Evolutionary conservation across 2,797 vertebrate species (phyloP).

Genomic region (Chrysocyon brachyurus): DNA sequence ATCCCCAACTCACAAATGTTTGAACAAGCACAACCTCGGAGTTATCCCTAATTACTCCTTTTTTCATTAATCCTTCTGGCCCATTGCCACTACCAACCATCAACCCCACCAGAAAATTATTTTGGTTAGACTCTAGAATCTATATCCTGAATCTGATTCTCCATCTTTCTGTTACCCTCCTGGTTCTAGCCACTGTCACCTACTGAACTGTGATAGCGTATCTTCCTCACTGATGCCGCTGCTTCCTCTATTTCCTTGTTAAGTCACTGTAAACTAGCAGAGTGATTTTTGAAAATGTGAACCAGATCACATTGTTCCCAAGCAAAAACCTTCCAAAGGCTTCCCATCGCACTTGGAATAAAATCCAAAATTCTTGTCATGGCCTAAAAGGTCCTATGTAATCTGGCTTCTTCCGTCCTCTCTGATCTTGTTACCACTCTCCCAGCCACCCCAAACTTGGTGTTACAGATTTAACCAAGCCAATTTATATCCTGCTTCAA

Average conservation of each 20-base stretch:
- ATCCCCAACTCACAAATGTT: not conserved
- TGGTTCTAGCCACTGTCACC: not conserved
- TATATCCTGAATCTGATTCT: not conserved
- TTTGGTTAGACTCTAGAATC: not conserved
- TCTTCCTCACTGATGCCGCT: not conserved
- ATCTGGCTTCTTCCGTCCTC: not conserved
- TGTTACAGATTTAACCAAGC: not conserved
- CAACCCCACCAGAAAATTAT: not conserved
- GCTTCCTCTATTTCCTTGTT: not conserved
- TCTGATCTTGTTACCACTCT: not conserved
- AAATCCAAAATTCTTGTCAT: not conserved
- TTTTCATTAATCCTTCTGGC: not conserved
- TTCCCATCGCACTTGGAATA: not conserved
- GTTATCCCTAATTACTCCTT: not conserved
- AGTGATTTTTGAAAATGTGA: constrained; percentile 30
- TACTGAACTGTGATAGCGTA: not conserved
- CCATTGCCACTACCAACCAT: too few relatives aligned
- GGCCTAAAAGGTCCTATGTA: not conserved
- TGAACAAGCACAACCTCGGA: not conserved
- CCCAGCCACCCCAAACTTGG: not conserved
- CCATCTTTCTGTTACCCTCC: not conserved
- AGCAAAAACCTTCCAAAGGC: not conserved
- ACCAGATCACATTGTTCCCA: not conserved
- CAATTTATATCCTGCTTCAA: not conserved
- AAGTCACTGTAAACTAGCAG: not conserved